These are phyloP conservation scores for Okapia johnstoni DNA, from an alignment of 2,113 vertebrate genomes.

Conservation along the genomic window DNA sequence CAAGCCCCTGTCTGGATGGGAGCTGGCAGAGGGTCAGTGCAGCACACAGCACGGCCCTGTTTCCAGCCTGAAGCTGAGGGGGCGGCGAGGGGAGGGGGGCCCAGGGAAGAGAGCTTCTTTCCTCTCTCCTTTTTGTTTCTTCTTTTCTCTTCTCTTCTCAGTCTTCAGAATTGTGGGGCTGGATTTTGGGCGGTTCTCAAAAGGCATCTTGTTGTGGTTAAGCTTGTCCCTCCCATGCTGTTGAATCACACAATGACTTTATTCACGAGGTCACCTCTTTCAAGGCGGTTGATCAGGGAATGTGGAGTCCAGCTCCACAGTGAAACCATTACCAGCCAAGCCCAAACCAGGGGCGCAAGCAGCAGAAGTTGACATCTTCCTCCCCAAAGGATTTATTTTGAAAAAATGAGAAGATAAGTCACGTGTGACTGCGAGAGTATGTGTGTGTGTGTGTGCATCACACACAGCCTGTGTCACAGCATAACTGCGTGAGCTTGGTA, in stretches of 20 bases:
- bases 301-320: not conserved
- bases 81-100: accelerated
- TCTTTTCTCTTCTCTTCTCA: not conserved
- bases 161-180: not conserved
- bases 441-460: not conserved
- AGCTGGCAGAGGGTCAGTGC: not conserved
- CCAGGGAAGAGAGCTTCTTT: not conserved
- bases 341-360: not conserved
- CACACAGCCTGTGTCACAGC: not conserved
- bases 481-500: not conserved
- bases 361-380: not conserved
- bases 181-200: not conserved
- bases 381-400: not conserved
- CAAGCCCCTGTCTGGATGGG: not conserved
- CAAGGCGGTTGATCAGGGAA: not conserved
- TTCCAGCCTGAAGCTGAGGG: not conserved
- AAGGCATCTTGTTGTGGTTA: not conserved
- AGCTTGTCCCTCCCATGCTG: accelerated
- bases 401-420: not conserved
- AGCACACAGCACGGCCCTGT: not conserved
- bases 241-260: not conserved
- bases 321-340: not conserved
- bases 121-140: accelerated
- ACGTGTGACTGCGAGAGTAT: not conserved
- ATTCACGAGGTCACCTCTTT: not conserved